Percentiles rank a stretch among this genome's conserved stretches.
Evolutionary conservation across 1,140 invertebrate species (phyloP).

Genomic region (Zelostemma sp.): DNA sequence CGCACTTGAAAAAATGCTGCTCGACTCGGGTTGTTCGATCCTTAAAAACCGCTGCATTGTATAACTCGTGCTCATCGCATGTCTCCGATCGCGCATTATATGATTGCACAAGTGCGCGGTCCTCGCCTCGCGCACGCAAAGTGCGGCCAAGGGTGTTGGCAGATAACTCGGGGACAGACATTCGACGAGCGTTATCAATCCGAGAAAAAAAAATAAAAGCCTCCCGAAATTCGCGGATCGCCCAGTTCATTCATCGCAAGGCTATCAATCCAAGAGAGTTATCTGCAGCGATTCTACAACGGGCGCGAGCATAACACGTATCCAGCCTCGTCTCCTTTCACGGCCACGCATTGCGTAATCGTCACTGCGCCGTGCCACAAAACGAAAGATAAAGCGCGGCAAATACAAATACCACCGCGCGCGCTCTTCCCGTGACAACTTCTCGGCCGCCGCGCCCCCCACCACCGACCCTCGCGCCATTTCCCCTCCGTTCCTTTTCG

Average conservation of each 20-base stretch:
- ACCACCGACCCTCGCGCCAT: neutral
- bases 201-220: constrained; percentile 21
- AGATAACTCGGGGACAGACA: constrained; percentile 12
- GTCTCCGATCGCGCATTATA: constrained; percentile 21
- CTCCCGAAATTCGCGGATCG: constrained; percentile 1
- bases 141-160: too few species aligned
- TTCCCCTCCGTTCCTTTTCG: neutral
- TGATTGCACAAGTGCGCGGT: constrained; percentile 44
- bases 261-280: neutral
- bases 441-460: constrained; percentile 1
- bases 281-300: constrained; percentile 9
- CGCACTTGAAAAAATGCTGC: neutral
- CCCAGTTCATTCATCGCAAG: neutral
- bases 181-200: constrained; percentile 23
- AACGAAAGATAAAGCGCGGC: constrained; percentile 58
- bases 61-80: constrained; percentile 25
- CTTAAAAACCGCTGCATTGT: constrained; percentile 29
- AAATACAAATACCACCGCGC: constrained; percentile 49
- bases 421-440: constrained; percentile 9
- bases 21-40: constrained; percentile 16
- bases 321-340: constrained; percentile 60
- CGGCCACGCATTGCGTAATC: constrained; percentile 69
- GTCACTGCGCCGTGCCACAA: constrained; percentile 59
- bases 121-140: too few species aligned
- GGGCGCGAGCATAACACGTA: constrained; percentile 26